Evolutionary conservation across 2,797 vertebrate genomes (phyloP).

Genomic region (Danio jaintianensis): DNA sequence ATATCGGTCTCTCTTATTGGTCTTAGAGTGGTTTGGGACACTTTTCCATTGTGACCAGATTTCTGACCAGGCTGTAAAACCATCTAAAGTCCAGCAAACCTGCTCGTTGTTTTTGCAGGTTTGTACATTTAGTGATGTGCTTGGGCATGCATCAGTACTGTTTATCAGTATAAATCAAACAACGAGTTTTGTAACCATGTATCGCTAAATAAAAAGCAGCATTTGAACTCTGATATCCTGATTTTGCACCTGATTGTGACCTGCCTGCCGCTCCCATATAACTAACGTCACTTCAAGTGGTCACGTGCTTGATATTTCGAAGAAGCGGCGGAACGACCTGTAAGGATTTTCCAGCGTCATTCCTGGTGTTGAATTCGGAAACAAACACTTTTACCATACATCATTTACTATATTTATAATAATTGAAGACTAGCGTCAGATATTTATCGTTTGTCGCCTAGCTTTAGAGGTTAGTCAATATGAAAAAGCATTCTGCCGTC

Average conservation of each 20-base stretch:
- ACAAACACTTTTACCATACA: background rate
- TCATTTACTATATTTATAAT: background rate
- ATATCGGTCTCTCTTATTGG: background rate
- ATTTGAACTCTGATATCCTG: background rate
- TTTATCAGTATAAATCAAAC: background rate
- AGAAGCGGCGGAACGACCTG: background rate
- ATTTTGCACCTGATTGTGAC: slow-evolving; percentile 20
- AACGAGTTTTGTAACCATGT: slow-evolving; percentile 1
- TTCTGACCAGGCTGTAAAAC: background rate
- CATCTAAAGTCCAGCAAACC: background rate
- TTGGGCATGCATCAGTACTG: background rate
- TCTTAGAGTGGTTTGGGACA: background rate
- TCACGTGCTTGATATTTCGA: slow-evolving; percentile 4
- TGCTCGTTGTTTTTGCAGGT: background rate
- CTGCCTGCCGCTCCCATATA: no score
- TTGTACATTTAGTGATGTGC: background rate
- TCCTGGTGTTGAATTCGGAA: background rate
- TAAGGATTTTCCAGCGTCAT: background rate
- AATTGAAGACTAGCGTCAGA: background rate
- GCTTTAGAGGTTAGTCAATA: slow-evolving; percentile 35
- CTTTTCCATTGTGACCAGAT: background rate
- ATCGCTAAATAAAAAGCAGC: slow-evolving; percentile 16
- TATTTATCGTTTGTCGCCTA: background rate
- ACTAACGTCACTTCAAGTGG: background rate
- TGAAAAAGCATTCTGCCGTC: slow-evolving; percentile 69